Percentiles rank a stretch among this genome's conserved stretches.
phyloP scores from a whole-genome alignment of 2,797 vertebrate species.

The Scolopax bukidnonensis region DNA sequence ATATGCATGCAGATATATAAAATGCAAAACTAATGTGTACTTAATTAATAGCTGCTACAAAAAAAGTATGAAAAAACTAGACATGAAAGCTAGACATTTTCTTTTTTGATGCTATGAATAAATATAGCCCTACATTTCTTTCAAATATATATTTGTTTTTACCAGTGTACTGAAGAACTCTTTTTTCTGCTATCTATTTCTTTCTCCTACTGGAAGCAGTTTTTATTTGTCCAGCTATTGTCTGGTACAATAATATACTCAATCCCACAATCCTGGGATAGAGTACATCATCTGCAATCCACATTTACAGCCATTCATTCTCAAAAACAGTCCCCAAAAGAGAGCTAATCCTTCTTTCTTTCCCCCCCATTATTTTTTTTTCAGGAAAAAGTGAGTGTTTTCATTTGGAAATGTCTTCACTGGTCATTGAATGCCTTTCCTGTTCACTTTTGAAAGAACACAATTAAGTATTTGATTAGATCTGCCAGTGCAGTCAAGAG shows the following conservation, averaged over 20 bases:
- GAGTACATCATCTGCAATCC: constrained; percentile 58
- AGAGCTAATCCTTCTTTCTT: not conserved
- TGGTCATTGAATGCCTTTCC: constrained; percentile 4
- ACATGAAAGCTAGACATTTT: not conserved
- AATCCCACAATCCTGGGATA: constrained; percentile 18
- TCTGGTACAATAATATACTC: constrained; percentile 50
- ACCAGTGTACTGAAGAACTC: not conserved
- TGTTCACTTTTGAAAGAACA: not conserved
- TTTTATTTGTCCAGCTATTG: constrained; percentile 25
- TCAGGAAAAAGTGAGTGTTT: constrained; percentile 24
- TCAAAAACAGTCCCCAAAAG: constrained; percentile 7
- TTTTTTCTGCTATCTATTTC: not conserved
- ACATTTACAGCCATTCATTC: constrained; percentile 49
- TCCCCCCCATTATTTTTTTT: not conserved
- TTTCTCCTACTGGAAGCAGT: constrained; percentile 12
- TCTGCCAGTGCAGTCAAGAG: not conserved
- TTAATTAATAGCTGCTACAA: not conserved
- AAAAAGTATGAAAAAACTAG: not conserved
- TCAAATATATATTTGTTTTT: constrained; percentile 41
- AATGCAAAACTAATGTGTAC: not conserved
- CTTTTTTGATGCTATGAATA: not conserved
- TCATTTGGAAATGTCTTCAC: constrained; percentile 50
- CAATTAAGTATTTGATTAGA: constrained; percentile 29
- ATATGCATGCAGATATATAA: not conserved
- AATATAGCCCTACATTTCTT: constrained; percentile 13